A percentile compares a stretch with the other conserved stretches of the same genome.
Conservation (phyloP, 2,888 invertebrate species). For the Muschampia plurimacula region DNA sequence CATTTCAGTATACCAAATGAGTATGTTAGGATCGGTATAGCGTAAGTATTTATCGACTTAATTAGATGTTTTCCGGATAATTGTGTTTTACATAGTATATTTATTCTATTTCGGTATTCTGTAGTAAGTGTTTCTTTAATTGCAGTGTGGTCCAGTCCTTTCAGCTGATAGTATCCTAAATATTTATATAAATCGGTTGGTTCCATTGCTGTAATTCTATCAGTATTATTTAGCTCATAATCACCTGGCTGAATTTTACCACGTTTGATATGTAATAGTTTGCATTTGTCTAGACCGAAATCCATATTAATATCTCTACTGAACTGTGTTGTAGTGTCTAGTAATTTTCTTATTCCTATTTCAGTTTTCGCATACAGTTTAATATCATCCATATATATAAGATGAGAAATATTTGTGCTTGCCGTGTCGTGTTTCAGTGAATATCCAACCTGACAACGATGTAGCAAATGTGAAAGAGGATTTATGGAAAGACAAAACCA, state of each 20-base stretch:
- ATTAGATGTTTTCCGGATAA: constrained; percentile 16
- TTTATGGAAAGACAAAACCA: constrained; percentile 28
- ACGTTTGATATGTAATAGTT: constrained; percentile 1
- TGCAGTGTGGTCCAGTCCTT: constrained; percentile 35
- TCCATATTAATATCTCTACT: constrained; percentile 42
- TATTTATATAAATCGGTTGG: constrained; percentile 42
- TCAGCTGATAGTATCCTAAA: constrained; percentile 42
- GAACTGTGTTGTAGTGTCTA: constrained; percentile 33
- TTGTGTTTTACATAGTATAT: constrained; percentile 28
- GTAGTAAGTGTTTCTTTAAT: constrained; percentile 35
- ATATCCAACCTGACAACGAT: constrained; percentile 12
- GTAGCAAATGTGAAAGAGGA: constrained; percentile 34
- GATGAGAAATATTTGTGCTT: constrained; percentile 22
- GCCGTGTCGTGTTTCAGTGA: neutral
- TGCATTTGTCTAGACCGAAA: constrained; percentile 37
- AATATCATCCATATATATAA: constrained; percentile 38
- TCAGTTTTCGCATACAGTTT: constrained; percentile 29
- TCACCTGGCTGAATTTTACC: constrained; percentile 24
- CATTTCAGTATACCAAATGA: constrained; percentile 39
- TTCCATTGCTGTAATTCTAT: constrained; percentile 36
- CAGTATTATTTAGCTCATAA: constrained; percentile 8
- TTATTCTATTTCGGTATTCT: constrained; percentile 33
- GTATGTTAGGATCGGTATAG: neutral
- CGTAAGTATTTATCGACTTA: constrained; percentile 38
- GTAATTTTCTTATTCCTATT: constrained; percentile 30